Conservation (phyloP, 2,888 invertebrate species). For the Camptogramma bilineatum region DNA sequence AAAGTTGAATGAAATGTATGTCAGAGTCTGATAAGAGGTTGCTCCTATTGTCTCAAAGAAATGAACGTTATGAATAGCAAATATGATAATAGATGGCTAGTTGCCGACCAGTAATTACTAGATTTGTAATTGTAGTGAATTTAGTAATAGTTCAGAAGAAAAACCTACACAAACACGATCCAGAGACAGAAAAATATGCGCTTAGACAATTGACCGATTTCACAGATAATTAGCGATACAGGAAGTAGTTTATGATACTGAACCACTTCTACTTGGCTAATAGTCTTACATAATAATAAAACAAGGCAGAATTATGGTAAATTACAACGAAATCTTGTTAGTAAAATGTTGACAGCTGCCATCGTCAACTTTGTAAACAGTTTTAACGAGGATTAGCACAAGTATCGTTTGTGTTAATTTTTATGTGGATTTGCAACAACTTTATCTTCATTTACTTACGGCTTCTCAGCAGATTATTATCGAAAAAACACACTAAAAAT, state of each 20-base stretch:
- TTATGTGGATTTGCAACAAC: constrained; percentile 27
- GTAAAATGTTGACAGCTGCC: constrained; percentile 45
- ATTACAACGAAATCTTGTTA: constrained; percentile 53
- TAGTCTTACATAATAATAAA: constrained; percentile 43
- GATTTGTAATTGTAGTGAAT: constrained; percentile 9
- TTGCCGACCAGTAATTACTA: neutral
- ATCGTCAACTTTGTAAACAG: constrained; percentile 35
- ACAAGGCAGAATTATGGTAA: constrained; percentile 43
- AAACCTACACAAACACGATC: constrained; percentile 18
- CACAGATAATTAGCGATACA: constrained; percentile 5
- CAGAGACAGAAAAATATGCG: constrained; percentile 22
- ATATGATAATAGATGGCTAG: neutral
- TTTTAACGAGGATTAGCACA: constrained; percentile 47
- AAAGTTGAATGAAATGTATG: constrained; percentile 34
- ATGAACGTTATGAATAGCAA: constrained; percentile 9
- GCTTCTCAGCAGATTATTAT: constrained; percentile 60
- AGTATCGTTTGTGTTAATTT: constrained; percentile 40
- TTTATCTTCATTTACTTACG: constrained; percentile 66
- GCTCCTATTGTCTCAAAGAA: constrained; percentile 16
- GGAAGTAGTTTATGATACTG: neutral
- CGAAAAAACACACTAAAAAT: constrained; percentile 74
- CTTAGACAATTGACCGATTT: constrained; percentile 17
- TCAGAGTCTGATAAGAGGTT: constrained; percentile 40
- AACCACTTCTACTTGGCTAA: constrained; percentile 14
- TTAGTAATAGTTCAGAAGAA: constrained; percentile 6